phyloP scores from a whole-genome alignment of 2,888 invertebrate genomes.

The Sphecodes monilicornis region DNA sequence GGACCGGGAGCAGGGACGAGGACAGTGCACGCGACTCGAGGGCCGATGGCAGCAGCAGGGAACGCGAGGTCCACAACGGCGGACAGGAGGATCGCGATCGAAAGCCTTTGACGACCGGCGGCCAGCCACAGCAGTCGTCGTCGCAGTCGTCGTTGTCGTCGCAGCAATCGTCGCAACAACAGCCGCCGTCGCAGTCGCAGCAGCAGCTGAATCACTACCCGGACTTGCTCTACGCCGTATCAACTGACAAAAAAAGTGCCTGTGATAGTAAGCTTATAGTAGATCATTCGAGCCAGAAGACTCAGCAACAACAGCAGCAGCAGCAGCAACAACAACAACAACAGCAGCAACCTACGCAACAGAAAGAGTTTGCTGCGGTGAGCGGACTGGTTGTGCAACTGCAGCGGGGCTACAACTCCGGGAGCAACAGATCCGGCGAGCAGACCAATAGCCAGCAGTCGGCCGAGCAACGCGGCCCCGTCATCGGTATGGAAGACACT shows the following conservation, averaged over 20 bases:
- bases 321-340: slow-evolving; percentile 63
- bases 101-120: slow-evolving; percentile 65
- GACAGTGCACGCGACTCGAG: slow-evolving; percentile 78
- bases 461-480: slow-evolving; percentile 75
- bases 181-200: slow-evolving; percentile 62
- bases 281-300: slow-evolving; percentile 84
- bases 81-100: slow-evolving; percentile 75
- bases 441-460: slow-evolving; percentile 69
- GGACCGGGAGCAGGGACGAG: slow-evolving; percentile 80
- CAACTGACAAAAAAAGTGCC: slow-evolving; percentile 85
- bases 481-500: slow-evolving; percentile 82
- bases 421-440: slow-evolving; percentile 70
- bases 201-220: slow-evolving; percentile 81
- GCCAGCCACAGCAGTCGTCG: neutral
- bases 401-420: slow-evolving; percentile 80
- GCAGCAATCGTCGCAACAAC: slow-evolving; percentile 60
- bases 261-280: slow-evolving; percentile 85
- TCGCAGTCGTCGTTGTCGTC: slow-evolving; percentile 49
- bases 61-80: slow-evolving; percentile 80
- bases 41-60: slow-evolving; percentile 79
- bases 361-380: slow-evolving; percentile 75
- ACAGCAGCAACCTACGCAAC: slow-evolving; percentile 82
- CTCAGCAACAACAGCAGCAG: slow-evolving; percentile 78
- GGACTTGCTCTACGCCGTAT: slow-evolving; percentile 83
- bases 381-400: slow-evolving; percentile 82